Evolutionary conservation across 1,140 invertebrate species (phyloP).

Genomic region (Agrilus planipennis): DNA sequence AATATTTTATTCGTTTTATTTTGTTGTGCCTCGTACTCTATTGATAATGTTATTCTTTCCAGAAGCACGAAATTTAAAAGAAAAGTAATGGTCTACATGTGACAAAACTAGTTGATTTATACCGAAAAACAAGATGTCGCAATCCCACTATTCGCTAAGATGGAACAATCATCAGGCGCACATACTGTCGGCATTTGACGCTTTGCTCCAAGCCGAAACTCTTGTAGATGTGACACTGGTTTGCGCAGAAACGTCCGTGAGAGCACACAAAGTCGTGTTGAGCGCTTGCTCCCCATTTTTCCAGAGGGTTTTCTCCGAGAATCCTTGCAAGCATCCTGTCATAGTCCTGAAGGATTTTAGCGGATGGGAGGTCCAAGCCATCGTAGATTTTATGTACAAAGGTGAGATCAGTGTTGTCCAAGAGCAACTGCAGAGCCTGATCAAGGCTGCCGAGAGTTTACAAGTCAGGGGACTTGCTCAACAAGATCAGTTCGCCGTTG

Average conservation of each 20-base stretch:
- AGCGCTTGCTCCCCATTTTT: slow-evolving; percentile 87
- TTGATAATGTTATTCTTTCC: slow-evolving; percentile 15
- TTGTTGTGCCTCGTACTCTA: no score
- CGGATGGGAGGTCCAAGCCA: slow-evolving; percentile 73
- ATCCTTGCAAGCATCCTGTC: slow-evolving; percentile 86
- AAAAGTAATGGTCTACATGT: slow-evolving; percentile 15
- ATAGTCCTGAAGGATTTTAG: slow-evolving; percentile 82
- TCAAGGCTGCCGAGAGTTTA: slow-evolving; percentile 74
- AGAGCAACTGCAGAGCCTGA: slow-evolving; percentile 66
- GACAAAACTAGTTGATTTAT: no score
- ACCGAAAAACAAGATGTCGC: slow-evolving; percentile 35
- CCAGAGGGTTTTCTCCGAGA: slow-evolving; percentile 75
- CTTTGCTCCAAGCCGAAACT: slow-evolving; percentile 67
- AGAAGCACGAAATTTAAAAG: slow-evolving; percentile 28
- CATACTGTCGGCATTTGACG: slow-evolving; percentile 74
- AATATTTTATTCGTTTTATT: no score
- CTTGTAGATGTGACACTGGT: slow-evolving; percentile 83
- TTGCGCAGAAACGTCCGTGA: slow-evolving; percentile 67
- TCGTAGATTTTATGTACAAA: slow-evolving; percentile 87
- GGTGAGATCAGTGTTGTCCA: slow-evolving; percentile 79
- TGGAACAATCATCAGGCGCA: slow-evolving; percentile 88
- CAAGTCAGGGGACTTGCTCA: slow-evolving; percentile 68
- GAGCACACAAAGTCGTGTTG: slow-evolving; percentile 81
- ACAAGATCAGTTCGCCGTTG: slow-evolving; percentile 47
- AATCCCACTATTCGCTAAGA: slow-evolving; percentile 78